Base-by-base conservation (phyloP, 2,113 vertebrate species). In the Speoplatyrhinus poulsoni region DNA sequence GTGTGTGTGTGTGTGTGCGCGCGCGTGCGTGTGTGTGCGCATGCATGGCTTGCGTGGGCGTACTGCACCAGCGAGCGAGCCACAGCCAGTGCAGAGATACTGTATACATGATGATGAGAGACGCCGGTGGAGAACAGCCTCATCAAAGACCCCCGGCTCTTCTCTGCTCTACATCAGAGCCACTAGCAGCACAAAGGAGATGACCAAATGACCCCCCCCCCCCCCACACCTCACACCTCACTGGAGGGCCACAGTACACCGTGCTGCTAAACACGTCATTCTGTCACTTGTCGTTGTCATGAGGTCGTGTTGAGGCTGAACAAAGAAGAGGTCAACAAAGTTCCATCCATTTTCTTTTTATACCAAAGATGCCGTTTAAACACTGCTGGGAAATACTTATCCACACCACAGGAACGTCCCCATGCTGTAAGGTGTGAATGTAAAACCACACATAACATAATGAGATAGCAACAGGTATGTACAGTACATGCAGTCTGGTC, bases 101-200 rank as follows among this genome's bases (percentile, higher is more conserved):
- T 26, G 26, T 26, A 26, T 26, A 3, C 26, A 87, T 81, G 83
- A 79, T 82, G 80, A 85, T 84, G 85, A 83, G 77, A 74, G 77
- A 74, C 26, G 26, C 26, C 26, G 26, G 2, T 26, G 26, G 74
- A 81, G 66, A 76, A 85, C 86, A 87, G 77, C 85, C 82, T 87
- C 88, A 26, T 91, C 89, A 91, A 90, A 90, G 88, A 81, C 87
- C 80, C 86, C 13, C 12, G 73, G 75, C 8, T 46, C 57, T n/a
- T 46, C 57, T 12, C 5, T 0, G 12, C 85, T 90, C 87, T 88
- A 89, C 87, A 82, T 88, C 86, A 84, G 81, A 90, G 87, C 66
- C 17, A 32, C 69, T 26, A 63, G 67, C 60, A 62, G 57, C 76
- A 90, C 83, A 89, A 90, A 89, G 70, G 80, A 88, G 62, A 11